Base-by-base conservation (phyloP, 2,797 vertebrate genomes). In the Apogon hyalosoma region DNA sequence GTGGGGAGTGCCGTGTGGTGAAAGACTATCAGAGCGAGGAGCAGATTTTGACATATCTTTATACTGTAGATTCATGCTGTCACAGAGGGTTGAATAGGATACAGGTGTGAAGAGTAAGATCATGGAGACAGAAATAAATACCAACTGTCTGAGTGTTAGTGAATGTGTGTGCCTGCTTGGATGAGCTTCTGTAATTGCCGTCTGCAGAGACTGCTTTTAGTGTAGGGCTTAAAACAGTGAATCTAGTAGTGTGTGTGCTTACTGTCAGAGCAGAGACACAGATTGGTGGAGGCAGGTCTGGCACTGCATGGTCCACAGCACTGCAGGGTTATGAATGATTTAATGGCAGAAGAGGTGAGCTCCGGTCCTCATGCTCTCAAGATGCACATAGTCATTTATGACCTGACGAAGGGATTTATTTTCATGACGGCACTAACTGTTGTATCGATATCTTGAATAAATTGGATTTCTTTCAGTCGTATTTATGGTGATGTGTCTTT, bases 271-370 rank as follows among this genome's bases (percentile, higher is more conserved):
- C 12, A 53, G 45, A 80, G 82, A 84, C 50, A 49, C 73, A 82
- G 80, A 82, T 87, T 74, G 80, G 69, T 60, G 49, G 62, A 87
- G 85, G 78, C 86, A 83, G 80, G 74, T 77, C 74, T 76, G 43
- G 69, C 71, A 61, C 84, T 50, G 85, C 72, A 75, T 76, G 85
- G 70, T 82, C 80, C 82, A 78, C 72, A 84, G 82, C 72, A 77
- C 79, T 88, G 88, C 88, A 72, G 78, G 77, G 75, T 79, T 87
- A 90, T 91, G 77, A 90, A 93, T 90, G 86, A 92, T 92, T 92
- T 86, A 91, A 87, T 75, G 79, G 72, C 75, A 67, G 69, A 43
- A 77, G 81, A 84, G 85, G 76, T 87, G 81, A 90, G 69, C 81
- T 70, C 48, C 15, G 24, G 31, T 80, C 76, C 80, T 73, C 62